These are phyloP conservation scores for Enteromius afrohamiltoni DNA, from an alignment of 2,797 vertebrate genomes.

Conservation along the genomic window DNA sequence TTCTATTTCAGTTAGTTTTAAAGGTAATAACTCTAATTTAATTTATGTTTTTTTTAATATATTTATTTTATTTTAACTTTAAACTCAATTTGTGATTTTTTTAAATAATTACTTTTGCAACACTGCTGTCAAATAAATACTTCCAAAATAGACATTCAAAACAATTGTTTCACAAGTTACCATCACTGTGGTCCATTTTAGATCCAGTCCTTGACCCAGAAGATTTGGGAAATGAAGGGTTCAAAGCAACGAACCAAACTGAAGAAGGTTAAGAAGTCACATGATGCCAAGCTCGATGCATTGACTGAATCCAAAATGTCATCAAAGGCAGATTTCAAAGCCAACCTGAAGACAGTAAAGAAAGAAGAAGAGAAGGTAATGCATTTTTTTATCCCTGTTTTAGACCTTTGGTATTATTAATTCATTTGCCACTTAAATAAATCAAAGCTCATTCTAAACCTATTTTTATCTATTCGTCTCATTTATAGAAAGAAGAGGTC, in stretches of 20 bases:
- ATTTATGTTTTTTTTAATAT: neutral
- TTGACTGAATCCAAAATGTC: conserved; percentile 66
- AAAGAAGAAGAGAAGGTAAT: conserved; percentile 72
- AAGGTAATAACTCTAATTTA: neutral
- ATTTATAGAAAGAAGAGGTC: conserved; percentile 63
- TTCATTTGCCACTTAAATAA: neutral
- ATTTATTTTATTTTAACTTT: neutral
- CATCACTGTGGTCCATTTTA: conserved; percentile 38
- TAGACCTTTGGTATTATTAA: neutral
- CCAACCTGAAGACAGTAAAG: conserved; percentile 74
- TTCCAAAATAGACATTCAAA: conserved; percentile 2
- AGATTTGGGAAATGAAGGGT: conserved; percentile 70
- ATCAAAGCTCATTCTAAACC: neutral
- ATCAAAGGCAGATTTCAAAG: conserved; percentile 70
- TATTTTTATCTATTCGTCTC: neutral
- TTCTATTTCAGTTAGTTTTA: neutral
- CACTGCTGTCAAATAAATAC: neutral
- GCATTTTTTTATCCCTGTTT: neutral
- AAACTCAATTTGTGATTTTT: neutral
- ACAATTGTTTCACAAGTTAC: neutral
- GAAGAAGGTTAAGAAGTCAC: conserved; percentile 70
- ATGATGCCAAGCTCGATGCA: conserved; percentile 66
- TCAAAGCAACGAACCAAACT: conserved; percentile 69
- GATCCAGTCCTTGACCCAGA: conserved; percentile 67
- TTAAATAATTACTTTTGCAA: neutral